A percentile compares a stretch with the other conserved stretches of the same genome.
Conservation (phyloP, 2,797 vertebrate species). For the Lutjanus campechanus region DNA sequence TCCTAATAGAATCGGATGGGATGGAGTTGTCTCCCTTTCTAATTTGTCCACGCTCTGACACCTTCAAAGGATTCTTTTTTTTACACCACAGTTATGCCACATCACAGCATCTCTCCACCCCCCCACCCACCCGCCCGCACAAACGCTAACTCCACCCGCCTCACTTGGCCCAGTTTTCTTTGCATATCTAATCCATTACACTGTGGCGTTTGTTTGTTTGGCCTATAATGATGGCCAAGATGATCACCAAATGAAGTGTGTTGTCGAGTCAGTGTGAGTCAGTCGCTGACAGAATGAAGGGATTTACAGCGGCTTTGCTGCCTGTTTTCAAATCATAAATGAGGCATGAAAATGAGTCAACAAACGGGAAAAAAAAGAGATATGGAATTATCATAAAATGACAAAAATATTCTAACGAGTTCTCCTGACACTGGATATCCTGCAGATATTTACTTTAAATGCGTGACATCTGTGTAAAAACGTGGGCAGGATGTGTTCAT, state of each 20-base stretch:
- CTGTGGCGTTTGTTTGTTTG: slow-evolving; percentile 55
- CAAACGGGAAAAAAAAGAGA: slow-evolving; percentile 16
- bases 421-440: slow-evolving; percentile 15
- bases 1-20: slow-evolving; percentile 57
- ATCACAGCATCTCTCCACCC: slow-evolving; percentile 11
- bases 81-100: slow-evolving; percentile 23
- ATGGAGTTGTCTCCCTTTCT: slow-evolving; percentile 51
- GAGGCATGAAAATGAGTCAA: slow-evolving; percentile 62
- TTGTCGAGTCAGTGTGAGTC: slow-evolving; percentile 52
- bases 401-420: slow-evolving; percentile 42
- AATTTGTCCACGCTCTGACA: slow-evolving; percentile 57
- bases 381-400: slow-evolving; percentile 23
- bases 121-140: background rate
- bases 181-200: slow-evolving; percentile 57
- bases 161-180: slow-evolving; percentile 55
- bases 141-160: slow-evolving; percentile 12
- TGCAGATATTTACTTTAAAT: slow-evolving; percentile 28
- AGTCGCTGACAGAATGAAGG: slow-evolving; percentile 51
- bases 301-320: slow-evolving; percentile 63
- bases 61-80: slow-evolving; percentile 53
- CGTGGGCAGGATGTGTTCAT: slow-evolving; percentile 8
- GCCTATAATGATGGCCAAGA: slow-evolving; percentile 50
- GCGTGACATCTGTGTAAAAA: slow-evolving; percentile 33
- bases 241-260: slow-evolving; percentile 59
- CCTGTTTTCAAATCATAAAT: slow-evolving; percentile 56